Base-by-base conservation (phyloP, 2,888 invertebrate genomes). In the Cylloceria caligata region DNA sequence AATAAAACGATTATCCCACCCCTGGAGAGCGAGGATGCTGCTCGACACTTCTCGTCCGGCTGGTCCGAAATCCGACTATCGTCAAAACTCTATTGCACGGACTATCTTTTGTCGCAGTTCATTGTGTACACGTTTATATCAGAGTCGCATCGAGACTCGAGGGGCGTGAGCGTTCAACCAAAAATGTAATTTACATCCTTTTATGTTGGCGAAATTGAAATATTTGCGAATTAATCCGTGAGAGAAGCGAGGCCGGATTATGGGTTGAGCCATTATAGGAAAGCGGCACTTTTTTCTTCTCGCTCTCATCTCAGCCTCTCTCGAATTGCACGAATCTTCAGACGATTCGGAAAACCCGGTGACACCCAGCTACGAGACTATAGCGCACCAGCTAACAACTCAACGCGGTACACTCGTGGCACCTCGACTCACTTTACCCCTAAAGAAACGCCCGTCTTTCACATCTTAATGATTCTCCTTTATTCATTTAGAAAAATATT, bases 111-210 rank as follows among this genome's bases (percentile, higher is more conserved):
- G 9, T 52, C 64, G 47, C 67, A 39, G 42, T 67, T 64, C 72
- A 24, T 47, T 60, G 69, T 65, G 52, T 69, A 69, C 64, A 74
- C 42, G 47, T 73, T 36, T 68, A 65, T 69, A 67, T 74, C 78
- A 49, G 67, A 45, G 69, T 30, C 42, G 68, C 80, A 47, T 78
- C 72, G 62, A 74, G 76, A 76, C 81, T 62, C 65, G 62, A 30
- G 57, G 84, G 86, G 82, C 86, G 86, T 84, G 90, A 88, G 90
- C 91, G 90, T 89, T 92, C 88, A 88, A 91, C 91, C 91, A 91
- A 92, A 92, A 92, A 92, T 91, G 91, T 92, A 91, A 92, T 92
- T 92, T 92, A 91, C 92, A 92, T 91, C 92, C 92, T 89, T 92
- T 92, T 92, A 91, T 92, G 90, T 89, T 72, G 87, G 86, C 87